Conservation (phyloP, 2,113 vertebrate genomes). For the Phylloscopus trochilus region DNA sequence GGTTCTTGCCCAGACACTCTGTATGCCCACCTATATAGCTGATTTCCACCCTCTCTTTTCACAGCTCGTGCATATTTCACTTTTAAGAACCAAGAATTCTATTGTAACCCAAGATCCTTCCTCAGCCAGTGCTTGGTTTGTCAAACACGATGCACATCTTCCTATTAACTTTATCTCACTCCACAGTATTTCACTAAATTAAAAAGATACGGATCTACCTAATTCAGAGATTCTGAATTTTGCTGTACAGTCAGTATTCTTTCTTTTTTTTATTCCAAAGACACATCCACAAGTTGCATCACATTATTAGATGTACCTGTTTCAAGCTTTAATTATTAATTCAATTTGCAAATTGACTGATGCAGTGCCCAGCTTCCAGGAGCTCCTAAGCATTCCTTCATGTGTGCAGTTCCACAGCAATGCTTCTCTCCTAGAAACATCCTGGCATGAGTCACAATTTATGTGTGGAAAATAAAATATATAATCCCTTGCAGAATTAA, state of each 20-base stretch:
- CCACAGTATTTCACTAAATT: slow-evolving; percentile 36
- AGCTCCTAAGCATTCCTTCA: not conserved
- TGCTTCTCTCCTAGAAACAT: not conserved
- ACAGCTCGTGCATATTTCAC: not conserved
- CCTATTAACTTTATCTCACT: slow-evolving; percentile 32
- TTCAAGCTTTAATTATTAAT: slow-evolving; percentile 27
- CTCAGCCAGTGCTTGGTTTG: not conserved
- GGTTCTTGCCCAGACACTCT: not conserved
- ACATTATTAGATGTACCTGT: slow-evolving; percentile 9
- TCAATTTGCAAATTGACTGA: slow-evolving; percentile 4
- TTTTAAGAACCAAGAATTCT: not conserved
- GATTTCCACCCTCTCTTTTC: not conserved
- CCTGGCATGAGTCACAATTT: not conserved
- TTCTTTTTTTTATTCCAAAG: slow-evolving; percentile 10
- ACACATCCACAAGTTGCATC: slow-evolving; percentile 8
- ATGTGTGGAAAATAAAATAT: not conserved
- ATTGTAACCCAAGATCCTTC: not conserved
- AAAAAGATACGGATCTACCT: slow-evolving; percentile 47
- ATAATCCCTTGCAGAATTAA: not conserved
- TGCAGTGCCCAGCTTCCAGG: not conserved
- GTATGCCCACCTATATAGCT: not conserved
- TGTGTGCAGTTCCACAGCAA: not conserved
- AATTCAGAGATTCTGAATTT: slow-evolving; percentile 45
- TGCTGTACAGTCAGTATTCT: slow-evolving; percentile 32
- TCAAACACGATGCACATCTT: not conserved